Base-by-base conservation (phyloP, 35 echinoderm and acorn worm species). In the Acanthaster planci region DNA sequence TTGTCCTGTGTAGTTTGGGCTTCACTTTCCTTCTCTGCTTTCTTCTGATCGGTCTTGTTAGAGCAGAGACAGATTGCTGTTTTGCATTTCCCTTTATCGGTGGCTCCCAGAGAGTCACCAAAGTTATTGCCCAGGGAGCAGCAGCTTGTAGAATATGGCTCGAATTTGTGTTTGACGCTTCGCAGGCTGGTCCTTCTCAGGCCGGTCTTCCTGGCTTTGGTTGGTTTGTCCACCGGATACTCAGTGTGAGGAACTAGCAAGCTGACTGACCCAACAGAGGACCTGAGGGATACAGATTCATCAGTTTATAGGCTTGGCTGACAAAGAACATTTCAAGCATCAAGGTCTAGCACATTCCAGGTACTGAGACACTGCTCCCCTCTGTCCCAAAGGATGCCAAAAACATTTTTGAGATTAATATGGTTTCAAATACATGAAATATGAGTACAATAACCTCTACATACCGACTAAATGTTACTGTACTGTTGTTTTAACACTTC, bases 131-230 rank as follows among this genome's bases (percentile, higher is more conserved):
- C 34, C 64, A 72, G 34, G 23, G 64, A 14, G 30, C 30, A 72
- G 30, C 30, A 72, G 64, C 64, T 72, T 37, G 81, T 83, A 53
- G 52, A 59, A 38, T 83, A 83, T 17, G 81, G 81, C 54, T 83
- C 81, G 7, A 83, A 23, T 17, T 53, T 53, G 54, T 83, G 81
- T 38, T 40, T 57, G 4, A 17, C 36, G 52, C 53, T 35, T 54
- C 56, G 81, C 15, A 27, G 81, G 26, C 27, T 83, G 22, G 51
- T 83, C 38, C 59, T 83, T 8, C 27, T 53, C 2, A 53, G 52
- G 19, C 81, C 81, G 9, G 81, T 83, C 56, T 83, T 83, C 38
- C 81, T 83, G n/a, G 52, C 56, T 57, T 83, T 83, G 10, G 53
- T 83, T 30, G 22, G 8, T 53, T 31, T 59, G 30, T 32, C 30